Evolutionary conservation across 2,113 vertebrate genomes (phyloP).

Genomic region (Sinosuthora webbiana): DNA sequence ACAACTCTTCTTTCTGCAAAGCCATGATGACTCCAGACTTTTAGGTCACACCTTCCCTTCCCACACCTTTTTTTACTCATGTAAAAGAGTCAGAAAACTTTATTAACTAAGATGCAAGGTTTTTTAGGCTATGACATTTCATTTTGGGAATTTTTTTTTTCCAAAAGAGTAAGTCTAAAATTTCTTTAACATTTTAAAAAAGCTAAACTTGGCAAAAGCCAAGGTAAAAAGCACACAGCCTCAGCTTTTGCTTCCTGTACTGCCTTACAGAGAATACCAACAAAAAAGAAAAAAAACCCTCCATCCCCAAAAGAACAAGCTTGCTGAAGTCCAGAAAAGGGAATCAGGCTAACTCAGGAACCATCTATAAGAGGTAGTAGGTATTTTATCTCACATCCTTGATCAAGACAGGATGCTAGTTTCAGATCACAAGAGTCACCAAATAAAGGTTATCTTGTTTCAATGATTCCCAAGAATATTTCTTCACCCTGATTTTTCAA

Average conservation of each 20-base stretch:
- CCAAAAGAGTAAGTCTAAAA: neutral
- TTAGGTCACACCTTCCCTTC: neutral
- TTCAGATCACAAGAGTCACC: neutral
- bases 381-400: neutral
- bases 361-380: neutral
- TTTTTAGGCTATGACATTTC: neutral
- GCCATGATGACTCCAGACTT: neutral
- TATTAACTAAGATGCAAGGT: neutral
- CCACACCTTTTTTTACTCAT: neutral
- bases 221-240: neutral
- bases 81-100: neutral
- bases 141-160: neutral
- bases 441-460: neutral
- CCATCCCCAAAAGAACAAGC: neutral
- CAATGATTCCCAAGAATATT: neutral
- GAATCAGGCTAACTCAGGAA: neutral
- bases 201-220: neutral
- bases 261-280: neutral
- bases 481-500: neutral
- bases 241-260: neutral
- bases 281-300: accelerated
- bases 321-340: neutral
- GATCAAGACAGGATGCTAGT: neutral
- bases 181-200: neutral
- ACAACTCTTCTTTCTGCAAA: slow-evolving; percentile 1